phyloP scores from a whole-genome alignment of 2,888 invertebrate genomes.

The Trichacis sp. region DNA sequence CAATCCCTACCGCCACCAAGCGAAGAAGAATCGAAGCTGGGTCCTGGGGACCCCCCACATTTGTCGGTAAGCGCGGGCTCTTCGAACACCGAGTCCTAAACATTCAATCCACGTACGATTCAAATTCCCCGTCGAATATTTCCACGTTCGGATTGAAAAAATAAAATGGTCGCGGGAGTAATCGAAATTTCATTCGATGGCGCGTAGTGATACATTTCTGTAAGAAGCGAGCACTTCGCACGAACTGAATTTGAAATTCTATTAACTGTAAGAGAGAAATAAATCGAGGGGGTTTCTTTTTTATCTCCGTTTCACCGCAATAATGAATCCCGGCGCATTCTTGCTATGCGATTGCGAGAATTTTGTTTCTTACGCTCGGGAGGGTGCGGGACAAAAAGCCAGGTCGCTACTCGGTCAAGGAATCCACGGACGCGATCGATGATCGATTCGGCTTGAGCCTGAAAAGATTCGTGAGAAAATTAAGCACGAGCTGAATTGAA shows the following conservation, averaged over 20 bases:
- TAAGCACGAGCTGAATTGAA: slow-evolving; percentile 25
- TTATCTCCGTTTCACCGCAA: slow-evolving; percentile 29
- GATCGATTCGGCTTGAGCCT: slow-evolving; percentile 29
- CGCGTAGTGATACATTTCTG: no score
- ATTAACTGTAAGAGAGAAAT: slow-evolving; percentile 11
- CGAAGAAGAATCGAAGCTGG: slow-evolving; percentile 48
- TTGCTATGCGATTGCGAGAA: slow-evolving; percentile 29
- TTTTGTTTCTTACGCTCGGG: slow-evolving; percentile 38
- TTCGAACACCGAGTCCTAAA: slow-evolving; percentile 7
- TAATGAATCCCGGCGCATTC: slow-evolving; percentile 27
- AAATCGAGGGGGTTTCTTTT: slow-evolving; percentile 19
- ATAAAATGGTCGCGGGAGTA: no score
- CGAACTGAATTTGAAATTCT: slow-evolving; percentile 28
- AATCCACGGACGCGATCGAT: slow-evolving; percentile 33
- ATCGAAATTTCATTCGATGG: no score
- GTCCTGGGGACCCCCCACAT: slow-evolving; percentile 12
- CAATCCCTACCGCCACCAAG: slow-evolving; percentile 54
- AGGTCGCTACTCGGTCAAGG: slow-evolving; percentile 39
- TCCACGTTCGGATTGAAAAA: no score
- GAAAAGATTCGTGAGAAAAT: slow-evolving; percentile 41
- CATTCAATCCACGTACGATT: no score
- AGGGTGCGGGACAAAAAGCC: slow-evolving; percentile 36
- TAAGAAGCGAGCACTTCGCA: no score
- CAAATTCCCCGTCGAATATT: no score
- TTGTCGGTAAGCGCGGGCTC: slow-evolving; percentile 52